Percentiles rank a stretch among this genome's conserved stretches.
Conservation (phyloP, 2,797 vertebrate species). For the Xenopus petersii region DNA sequence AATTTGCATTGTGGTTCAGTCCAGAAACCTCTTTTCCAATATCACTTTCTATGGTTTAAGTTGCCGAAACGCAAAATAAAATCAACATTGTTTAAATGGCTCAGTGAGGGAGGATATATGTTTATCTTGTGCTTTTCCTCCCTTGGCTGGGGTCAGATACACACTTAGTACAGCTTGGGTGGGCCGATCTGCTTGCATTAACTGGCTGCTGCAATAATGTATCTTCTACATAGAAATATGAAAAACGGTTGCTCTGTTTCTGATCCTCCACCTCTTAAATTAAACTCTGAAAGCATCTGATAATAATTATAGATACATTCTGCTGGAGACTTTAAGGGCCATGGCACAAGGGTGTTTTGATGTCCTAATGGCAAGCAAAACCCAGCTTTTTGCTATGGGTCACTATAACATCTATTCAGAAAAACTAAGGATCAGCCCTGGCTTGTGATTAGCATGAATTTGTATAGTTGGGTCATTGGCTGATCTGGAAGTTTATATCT, state of each 20-base stretch:
- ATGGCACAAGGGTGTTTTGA: no score
- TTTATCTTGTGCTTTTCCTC: constrained; percentile 42
- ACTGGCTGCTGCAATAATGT: constrained; percentile 45
- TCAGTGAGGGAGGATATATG: constrained; percentile 34
- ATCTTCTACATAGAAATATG: constrained; percentile 11
- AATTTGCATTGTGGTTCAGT: no score
- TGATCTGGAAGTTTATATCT: no score
- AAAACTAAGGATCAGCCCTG: no score
- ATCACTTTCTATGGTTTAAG: no score
- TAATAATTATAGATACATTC: constrained; percentile 1
- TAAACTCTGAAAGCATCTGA: neutral
- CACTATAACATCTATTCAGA: no score
- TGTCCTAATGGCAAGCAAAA: no score
- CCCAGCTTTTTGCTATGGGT: no score
- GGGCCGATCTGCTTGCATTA: neutral
- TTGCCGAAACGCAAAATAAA: constrained; percentile 1
- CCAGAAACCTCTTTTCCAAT: no score
- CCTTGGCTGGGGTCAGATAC: constrained; percentile 51
- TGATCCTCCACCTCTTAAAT: neutral
- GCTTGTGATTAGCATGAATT: no score
- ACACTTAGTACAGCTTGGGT: constrained; percentile 30
- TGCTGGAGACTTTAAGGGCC: no score
- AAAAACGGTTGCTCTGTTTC: neutral
- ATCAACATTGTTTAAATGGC: constrained; percentile 29
- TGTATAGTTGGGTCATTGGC: no score